These are phyloP conservation scores for Harpagifer antarcticus DNA, from an alignment of 2,797 vertebrate species.

Conservation along the genomic window DNA sequence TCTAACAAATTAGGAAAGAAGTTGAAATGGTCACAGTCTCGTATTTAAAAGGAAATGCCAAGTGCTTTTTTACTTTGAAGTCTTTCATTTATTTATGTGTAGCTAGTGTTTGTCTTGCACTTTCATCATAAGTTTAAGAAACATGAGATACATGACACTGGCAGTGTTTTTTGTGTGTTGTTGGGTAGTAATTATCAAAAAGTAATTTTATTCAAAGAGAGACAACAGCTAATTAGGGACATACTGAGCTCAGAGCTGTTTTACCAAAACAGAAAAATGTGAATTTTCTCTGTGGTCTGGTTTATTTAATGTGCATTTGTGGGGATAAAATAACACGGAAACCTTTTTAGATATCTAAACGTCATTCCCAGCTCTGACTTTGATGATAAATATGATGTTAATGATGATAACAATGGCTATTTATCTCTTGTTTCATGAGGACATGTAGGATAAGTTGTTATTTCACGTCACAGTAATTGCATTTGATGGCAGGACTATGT, in stretches of 20 bases:
- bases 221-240: neutral
- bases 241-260: neutral
- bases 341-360: neutral
- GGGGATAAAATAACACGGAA: neutral
- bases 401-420: slow-evolving; percentile 13
- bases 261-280: neutral
- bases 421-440: slow-evolving; percentile 19
- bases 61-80: slow-evolving; percentile 16
- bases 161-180: slow-evolving; percentile 5
- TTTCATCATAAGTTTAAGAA: slow-evolving; percentile 3
- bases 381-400: neutral
- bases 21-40: slow-evolving; percentile 44
- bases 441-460: slow-evolving; percentile 1
- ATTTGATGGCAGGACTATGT: slow-evolving; percentile 33
- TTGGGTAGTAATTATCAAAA: slow-evolving; percentile 1
- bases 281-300: neutral
- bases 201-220: slow-evolving; percentile 1
- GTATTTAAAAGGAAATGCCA: slow-evolving; percentile 2
- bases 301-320: neutral
- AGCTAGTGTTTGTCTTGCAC: slow-evolving; percentile 23
- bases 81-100: slow-evolving; percentile 17
- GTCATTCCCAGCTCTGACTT: neutral
- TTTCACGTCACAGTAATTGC: slow-evolving; percentile 31
- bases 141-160: neutral
- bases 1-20: slow-evolving; percentile 56